Base-by-base conservation (phyloP, 1,140 invertebrate genomes). In the Luehdorfia chinensis region DNA sequence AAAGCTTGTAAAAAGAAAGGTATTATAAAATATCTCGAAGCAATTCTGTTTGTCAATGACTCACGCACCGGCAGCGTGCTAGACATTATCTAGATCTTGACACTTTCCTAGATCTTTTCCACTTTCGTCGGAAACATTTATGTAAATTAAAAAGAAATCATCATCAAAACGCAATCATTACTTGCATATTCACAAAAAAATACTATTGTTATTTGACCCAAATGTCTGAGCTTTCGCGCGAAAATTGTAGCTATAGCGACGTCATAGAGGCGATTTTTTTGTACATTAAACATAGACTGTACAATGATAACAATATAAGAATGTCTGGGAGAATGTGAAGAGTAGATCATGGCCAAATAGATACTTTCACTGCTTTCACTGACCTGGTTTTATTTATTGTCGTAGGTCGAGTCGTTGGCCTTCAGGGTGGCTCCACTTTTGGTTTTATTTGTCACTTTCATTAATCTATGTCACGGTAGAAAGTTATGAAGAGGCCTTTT, bases 381-480 rank as follows among this genome's bases (percentile, higher is more conserved):
- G 70, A 64, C 76, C 72, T 62, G 72, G 64, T 68, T 68, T 43
- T 49, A 58, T 72, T 56, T 39, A 54, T 64, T 66, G 71, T 73
- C 56, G 66, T 75, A 75, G 74, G 74, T 71, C 75, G 59, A 62
- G 53, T 55, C 32, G 65, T 49, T 49, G 67, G 64, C 77, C 77
- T 81, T 78, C 75, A 52, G 68, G 66, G 62, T 72, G 53, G 52
- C 50, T 50, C 48, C 64, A 77, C 74, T 77, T 71, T 77, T 80
- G 54, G 59, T 80, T 78, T 80, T 76, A 75, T 76, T 71, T 70
- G 61, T 71, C 70, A 81, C 75, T 78, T 81, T 81, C 75, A 65
- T 75, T 77, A 68, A 72, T 71, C 72, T 78, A 69, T 62, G 66
- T 30, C 55, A 41, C 47, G 33, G 63, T 64, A 70, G 72, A 77